Percentiles rank a stretch among this genome's conserved stretches.
phyloP scores from a whole-genome alignment of 2,797 vertebrate species.

The Lepilemur ruficaudatus region DNA sequence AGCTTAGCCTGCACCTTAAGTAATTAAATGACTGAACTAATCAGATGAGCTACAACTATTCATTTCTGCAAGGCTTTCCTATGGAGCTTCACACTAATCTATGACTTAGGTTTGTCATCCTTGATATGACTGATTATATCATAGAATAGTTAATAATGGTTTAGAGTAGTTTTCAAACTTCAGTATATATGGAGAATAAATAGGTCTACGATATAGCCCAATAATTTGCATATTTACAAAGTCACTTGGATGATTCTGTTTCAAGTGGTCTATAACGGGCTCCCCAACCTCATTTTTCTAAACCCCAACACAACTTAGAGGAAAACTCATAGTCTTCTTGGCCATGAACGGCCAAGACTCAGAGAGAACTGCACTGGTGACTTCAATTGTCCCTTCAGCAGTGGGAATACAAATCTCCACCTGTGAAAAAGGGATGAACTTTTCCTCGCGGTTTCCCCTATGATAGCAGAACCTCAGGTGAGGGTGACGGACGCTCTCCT shows the following conservation, averaged over 20 bases:
- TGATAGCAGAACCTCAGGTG: neutral
- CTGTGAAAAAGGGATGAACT: neutral
- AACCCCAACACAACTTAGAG: neutral
- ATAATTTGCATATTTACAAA: neutral
- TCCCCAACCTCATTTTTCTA: neutral
- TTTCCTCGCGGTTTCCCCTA: neutral
- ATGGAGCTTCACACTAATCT: neutral
- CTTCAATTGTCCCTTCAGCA: neutral
- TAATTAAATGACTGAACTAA: neutral
- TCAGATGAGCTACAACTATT: neutral
- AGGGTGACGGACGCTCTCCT: neutral
- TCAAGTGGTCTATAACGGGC: neutral
- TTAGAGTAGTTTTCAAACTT: neutral
- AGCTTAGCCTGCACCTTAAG: neutral
- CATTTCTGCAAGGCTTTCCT: neutral
- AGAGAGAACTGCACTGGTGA: neutral
- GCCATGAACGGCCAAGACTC: no score
- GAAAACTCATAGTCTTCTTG: no score
- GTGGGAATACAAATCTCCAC: neutral
- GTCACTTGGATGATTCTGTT: neutral
- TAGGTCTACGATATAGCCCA: neutral
- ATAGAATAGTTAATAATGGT: neutral
- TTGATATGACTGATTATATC: neutral
- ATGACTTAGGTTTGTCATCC: neutral
- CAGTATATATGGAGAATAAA: neutral